Percentiles rank a stretch among this genome's conserved stretches.
Evolutionary conservation across 2,797 vertebrate species (phyloP).

Genomic region (Luscinia megarhynchos): DNA sequence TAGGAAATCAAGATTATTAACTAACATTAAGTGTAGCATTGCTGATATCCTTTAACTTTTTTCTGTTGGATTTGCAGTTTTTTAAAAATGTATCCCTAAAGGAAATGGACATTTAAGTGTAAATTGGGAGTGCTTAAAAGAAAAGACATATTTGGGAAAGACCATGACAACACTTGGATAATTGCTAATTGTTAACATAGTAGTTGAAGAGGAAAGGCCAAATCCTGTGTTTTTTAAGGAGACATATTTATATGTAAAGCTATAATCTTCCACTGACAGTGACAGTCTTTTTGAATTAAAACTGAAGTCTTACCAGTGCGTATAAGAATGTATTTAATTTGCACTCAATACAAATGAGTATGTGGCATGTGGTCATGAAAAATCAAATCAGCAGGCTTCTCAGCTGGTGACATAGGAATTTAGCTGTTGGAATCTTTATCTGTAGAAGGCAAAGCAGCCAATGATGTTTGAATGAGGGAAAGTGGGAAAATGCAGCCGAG

Average conservation of each 20-base stretch:
- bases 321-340: conserved; percentile 22
- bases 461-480: neutral
- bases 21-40: neutral
- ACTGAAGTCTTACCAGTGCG: neutral
- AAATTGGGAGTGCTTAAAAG: neutral
- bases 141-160: neutral
- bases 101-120: neutral
- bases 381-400: conserved; percentile 35
- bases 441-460: conserved; percentile 8
- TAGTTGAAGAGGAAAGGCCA: neutral
- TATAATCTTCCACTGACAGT: neutral
- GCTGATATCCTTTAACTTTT: neutral
- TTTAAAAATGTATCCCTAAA: neutral
- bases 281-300: neutral
- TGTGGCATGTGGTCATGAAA: neutral
- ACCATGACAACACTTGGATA: neutral
- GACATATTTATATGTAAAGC: neutral
- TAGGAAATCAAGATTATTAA: neutral
- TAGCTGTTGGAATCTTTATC: neutral
- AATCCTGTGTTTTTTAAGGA: neutral
- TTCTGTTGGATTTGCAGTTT: neutral
- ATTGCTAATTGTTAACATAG: neutral
- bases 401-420: neutral
- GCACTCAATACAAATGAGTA: neutral
- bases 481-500: neutral